Conservation (phyloP, 2,888 invertebrate species). For the Amaurobius ferox region DNA sequence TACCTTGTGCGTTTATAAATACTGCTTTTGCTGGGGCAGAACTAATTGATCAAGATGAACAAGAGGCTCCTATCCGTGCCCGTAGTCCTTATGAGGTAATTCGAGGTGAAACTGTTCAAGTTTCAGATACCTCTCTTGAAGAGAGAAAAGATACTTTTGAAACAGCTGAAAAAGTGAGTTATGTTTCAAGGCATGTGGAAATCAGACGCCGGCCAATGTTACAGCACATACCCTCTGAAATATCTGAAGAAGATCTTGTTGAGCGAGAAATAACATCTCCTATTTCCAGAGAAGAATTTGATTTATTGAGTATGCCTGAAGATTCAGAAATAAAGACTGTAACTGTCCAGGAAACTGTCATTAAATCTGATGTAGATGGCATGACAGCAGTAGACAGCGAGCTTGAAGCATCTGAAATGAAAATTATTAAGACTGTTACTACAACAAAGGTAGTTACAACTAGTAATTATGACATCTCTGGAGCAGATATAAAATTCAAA, state of each 20-base stretch:
- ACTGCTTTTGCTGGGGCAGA: conserved; percentile 70
- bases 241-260: conserved; percentile 75
- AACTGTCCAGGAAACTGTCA: neutral
- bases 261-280: conserved; percentile 57
- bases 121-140: neutral
- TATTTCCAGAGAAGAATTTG: conserved; percentile 22
- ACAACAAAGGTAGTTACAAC: no score
- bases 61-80: conserved; percentile 12
- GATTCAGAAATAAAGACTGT: no score
- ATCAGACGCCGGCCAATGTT: conserved; percentile 76
- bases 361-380: neutral
- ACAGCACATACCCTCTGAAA: conserved; percentile 74
- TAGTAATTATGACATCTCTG: neutral
- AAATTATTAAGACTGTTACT: neutral
- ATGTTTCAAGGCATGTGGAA: conserved; percentile 77
- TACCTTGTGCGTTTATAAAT: conserved; percentile 64
- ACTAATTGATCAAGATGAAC: conserved; percentile 59
- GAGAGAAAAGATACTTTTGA: neutral
- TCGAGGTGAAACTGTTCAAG: conserved; percentile 16
- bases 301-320: conserved; percentile 3
- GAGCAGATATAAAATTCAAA: neutral
- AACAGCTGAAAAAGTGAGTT: neutral
- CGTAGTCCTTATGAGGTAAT: conserved; percentile 72
- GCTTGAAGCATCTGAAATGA: no score
- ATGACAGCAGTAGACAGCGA: no score